Evolutionary conservation across 2,888 invertebrate species (phyloP).

Genomic region (Pimpla rufipes): DNA sequence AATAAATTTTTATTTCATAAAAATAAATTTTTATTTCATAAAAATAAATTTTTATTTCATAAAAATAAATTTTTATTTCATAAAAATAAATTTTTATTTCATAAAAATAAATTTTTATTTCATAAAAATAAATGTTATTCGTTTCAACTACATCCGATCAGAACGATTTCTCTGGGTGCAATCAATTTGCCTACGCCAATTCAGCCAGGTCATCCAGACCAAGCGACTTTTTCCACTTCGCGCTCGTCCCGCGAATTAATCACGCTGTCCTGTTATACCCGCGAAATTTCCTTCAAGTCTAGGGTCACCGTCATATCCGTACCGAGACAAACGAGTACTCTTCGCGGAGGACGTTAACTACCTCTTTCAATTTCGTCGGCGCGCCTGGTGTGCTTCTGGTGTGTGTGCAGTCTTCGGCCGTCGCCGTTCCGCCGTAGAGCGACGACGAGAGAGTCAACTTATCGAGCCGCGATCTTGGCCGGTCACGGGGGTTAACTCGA

Average conservation of each 20-base stretch:
- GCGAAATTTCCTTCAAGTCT: conserved; percentile 18
- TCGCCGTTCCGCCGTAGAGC: conserved; percentile 52
- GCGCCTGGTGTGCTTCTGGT: conserved; percentile 46
- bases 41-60: no score
- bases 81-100: no score
- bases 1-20: no score
- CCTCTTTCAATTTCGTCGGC: conserved; percentile 59
- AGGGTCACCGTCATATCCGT: conserved; percentile 22
- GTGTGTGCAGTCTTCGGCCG: conserved; percentile 49
- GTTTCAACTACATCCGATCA: no score
- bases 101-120: no score
- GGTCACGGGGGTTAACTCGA: conserved; percentile 73
- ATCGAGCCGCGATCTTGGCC: conserved; percentile 68
- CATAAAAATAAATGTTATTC: no score
- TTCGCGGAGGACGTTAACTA: conserved; percentile 48
- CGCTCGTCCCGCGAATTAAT: not conserved
- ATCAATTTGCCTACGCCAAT: no score
- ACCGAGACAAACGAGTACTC: conserved; percentile 38
- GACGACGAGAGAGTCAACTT: conserved; percentile 61
- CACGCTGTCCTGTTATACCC: not conserved
- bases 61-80: no score
- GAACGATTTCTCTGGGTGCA: no score
- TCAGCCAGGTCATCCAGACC: no score
- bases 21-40: no score
- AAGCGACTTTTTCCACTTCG: not conserved